Conservation (phyloP, 2,113 vertebrate genomes). For the Furnarius figulus region DNA sequence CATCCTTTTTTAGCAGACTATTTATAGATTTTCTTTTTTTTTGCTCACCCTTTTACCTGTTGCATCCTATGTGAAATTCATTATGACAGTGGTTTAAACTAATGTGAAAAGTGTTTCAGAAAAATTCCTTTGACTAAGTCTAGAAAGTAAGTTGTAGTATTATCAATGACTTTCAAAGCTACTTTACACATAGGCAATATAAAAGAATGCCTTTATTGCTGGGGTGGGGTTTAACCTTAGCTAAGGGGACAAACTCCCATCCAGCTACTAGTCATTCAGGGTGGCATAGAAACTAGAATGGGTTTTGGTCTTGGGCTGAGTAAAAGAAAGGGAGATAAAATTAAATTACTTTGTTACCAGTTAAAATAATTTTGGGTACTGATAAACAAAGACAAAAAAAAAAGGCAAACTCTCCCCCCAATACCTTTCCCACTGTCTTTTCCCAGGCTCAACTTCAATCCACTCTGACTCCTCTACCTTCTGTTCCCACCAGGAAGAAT, state of each 20-base stretch:
- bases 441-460: not conserved
- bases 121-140: not conserved
- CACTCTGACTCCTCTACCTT: not conserved
- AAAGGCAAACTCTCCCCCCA: too few relatives aligned
- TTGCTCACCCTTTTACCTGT: not conserved
- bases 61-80: not conserved
- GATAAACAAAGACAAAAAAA: not conserved
- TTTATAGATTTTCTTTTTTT: not conserved
- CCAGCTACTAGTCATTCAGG: not conserved
- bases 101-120: not conserved
- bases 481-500: not conserved
- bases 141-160: not conserved
- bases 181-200: not conserved
- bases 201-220: not conserved
- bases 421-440: not conserved
- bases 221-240: not conserved
- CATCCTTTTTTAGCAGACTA: conserved; percentile 10
- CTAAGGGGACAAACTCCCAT: not conserved
- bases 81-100: not conserved
- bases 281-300: not conserved
- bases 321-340: not conserved
- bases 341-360: not conserved
- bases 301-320: not conserved
- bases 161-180: not conserved
- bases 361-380: not conserved